Evolutionary conservation across 2,888 invertebrate genomes (phyloP), one percentile per base, ranked within the genome.

Genomic region (Andrena praecox): DNA sequence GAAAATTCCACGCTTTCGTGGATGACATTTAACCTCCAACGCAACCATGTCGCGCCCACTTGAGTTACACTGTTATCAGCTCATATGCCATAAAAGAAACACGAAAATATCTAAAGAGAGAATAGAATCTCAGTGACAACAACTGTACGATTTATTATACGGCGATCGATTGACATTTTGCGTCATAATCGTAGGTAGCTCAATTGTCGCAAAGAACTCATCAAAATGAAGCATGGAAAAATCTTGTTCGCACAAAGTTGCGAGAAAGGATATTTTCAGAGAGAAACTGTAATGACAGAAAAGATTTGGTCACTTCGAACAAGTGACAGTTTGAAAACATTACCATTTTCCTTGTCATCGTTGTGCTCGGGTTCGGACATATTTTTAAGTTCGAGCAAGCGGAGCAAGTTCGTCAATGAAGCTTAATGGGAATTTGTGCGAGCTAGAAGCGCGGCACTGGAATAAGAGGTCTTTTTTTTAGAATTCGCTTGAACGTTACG

Each of bases 301-400:
- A 42, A 54, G 67, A 29, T 76, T 50, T 67, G 8, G 8, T 10
- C 33, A n/a, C 27, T 0, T 31, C 33, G 8, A 7, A 42, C 52
- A 31, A 82, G 50, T 76, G 76, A 82, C 71, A 82, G 16, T 75
- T 77, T 16, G 35, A 63, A 80, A 64, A 75, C 56, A 8, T 85
- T 85, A 85, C 85, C 85, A n/a, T 73, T 86, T 75, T 77, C 74
- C 16, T 77, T 67, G 10, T 77, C 85, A 66, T 86, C 72, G 3
- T 74, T 85, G 8, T 27, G 82, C 12, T 85, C 75, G 7, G 86
- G 78, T n/a, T 85, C 79, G 7, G 86, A 85, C 85, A 85, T 85
- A 29, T 63, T 73, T 66, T 62, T 27, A 50, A 54, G 62, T 63
- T 73, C 7, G 24, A n/a, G 31, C 6, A 20, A 73, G 42, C 42